Percentiles rank a stretch among this genome's conserved stretches.
These are phyloP conservation scores for Odontocolon sp. DNA, from an alignment of 2,888 invertebrate species.

Conservation along the genomic window DNA sequence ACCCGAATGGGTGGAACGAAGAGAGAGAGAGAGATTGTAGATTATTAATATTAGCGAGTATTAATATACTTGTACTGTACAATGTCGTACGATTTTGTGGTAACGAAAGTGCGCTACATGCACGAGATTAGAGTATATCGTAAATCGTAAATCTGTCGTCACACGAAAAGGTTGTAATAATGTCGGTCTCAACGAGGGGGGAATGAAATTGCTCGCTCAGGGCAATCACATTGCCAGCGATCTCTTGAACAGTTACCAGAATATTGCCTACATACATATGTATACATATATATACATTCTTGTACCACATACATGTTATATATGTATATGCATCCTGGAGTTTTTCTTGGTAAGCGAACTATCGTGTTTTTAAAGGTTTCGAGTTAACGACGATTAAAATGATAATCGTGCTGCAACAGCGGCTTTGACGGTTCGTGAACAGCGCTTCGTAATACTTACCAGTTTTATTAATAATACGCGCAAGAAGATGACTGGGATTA, in stretches of 20 bases:
- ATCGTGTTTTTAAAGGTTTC: conserved; percentile 29
- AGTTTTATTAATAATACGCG: conserved; percentile 60
- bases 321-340: not conserved
- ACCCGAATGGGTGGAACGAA: not conserved
- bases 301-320: too few species aligned
- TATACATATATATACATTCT: not conserved
- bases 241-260: not conserved
- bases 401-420: conserved; percentile 29
- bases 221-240: conserved; percentile 30
- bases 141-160: conserved; percentile 41
- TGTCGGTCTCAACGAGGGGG: conserved; percentile 17
- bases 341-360: not conserved
- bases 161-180: conserved; percentile 30
- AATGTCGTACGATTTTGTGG: conserved; percentile 1
- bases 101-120: conserved; percentile 13
- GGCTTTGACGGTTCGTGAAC: conserved; percentile 50
- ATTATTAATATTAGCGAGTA: not conserved
- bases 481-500: conserved; percentile 60
- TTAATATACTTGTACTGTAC: not conserved
- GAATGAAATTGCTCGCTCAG: conserved; percentile 17
- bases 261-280: not conserved
- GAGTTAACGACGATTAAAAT: conserved; percentile 41
- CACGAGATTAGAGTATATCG: conserved; percentile 30
- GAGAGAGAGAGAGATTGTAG: not conserved
- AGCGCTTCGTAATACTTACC: conserved; percentile 45